Base-by-base conservation (phyloP, 2,797 vertebrate genomes). In the Melanotaenia maccullochi region DNA sequence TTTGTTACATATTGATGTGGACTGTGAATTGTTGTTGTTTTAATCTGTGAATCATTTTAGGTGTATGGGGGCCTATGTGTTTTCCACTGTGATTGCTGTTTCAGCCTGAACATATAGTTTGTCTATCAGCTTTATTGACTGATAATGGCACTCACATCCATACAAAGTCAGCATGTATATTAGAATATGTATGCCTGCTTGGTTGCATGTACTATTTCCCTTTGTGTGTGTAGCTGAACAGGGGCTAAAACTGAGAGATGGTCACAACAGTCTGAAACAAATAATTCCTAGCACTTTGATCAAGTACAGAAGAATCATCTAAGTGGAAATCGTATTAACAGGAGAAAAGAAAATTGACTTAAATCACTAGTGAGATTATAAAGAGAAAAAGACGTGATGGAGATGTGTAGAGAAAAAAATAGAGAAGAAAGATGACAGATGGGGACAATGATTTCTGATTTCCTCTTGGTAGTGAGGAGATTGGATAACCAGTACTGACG, bases 391-490 rank as follows among this genome's bases (percentile, higher is more conserved):
- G 32, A 25, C 18, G 55, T 49, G 38, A 40, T 5, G 0, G 52
- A 67, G 30, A 28, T n/a, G 32, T 54, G 32, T 3, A 35, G 61
- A 5, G 52, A 49, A 59, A 51, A 54, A 9, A 58, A 14, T 60
- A 69, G 52, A 44, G 6, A 20, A 52, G 1, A 47, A 65, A 56
- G 65, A 83, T 68, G 77, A 76, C 66, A 68, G 72, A 80, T 84
- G 83, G 76, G 61, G 65, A 83, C 81, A 82, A 83, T 84, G 24
- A 51, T 28, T 28, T 75, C 35, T 59, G 64, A 82, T 79, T 87
- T 87, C 73, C 74, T 74, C 71, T 68, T 59, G 56, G 68, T 11
- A 22, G 40, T 56, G 79, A 68, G 30, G 65, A 79, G 60, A 87
- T 83, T 79, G 76, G 68, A 56, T 24, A 70, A 67, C 60, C 74